Evolutionary conservation across 2,113 vertebrate species (phyloP), one percentile per base, ranked within the genome.

Genomic region (Chionodraco myersi): DNA sequence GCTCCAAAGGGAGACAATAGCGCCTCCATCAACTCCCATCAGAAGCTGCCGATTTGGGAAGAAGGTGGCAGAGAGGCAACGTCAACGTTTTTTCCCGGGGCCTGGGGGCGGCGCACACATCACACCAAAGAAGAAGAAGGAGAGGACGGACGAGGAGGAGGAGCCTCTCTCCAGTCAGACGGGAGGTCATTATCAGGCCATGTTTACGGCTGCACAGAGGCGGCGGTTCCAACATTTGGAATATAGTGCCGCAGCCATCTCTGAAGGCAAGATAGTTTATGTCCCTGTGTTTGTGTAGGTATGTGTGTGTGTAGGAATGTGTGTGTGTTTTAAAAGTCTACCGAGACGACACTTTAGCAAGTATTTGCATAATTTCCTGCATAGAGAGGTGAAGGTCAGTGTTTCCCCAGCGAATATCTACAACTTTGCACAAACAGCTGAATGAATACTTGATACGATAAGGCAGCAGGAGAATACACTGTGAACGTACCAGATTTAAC

Each of bases 121-220:
- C 83, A 66, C 83, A 84, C 72, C 54, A 68, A 76, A 75, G 87
- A 82, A 74, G 65, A 81, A 75, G 79, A 54, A 56, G 23, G 73
- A 65, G 73, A 84, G 67, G 54, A 67, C 70, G 89, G 80, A 88
- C 76, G 76, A 62, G 6, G 45, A 70, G 80, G 72, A 89, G 78
- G 63, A 83, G 75, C 64, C 80, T 87, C 71, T 88, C 79, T 82
- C 74, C 83, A 91, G 85, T 94, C 94, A 89, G 92, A 86, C 86
- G 94, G 93, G 94, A 95, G 93, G 94, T 95, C 94, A 91, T 94
- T 94, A 94, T 75, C 80, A 71, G 92, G 89, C 90, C 86, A 82
- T 89, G 86, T 92, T 92, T 89, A 92, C 73, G 51, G 75, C 63
- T 1, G 66, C 77, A 79, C 84, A 77, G 64, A 72, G 72, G 57